phyloP scores from a whole-genome alignment of 2,113 vertebrate species.

The Scophthalmus maximus region DNA sequence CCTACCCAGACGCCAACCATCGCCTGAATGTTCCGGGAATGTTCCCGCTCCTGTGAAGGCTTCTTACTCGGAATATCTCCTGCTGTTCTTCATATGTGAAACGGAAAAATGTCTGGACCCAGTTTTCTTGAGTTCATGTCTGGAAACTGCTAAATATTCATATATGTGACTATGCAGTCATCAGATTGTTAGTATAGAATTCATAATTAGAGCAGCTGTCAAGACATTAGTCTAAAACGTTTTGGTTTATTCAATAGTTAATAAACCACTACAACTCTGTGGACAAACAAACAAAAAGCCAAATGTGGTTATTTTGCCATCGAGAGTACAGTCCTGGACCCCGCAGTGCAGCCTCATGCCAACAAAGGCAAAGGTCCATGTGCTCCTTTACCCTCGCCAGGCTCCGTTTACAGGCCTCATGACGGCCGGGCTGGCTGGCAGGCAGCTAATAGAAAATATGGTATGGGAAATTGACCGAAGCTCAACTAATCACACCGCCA shows the following conservation, averaged over 20 bases:
- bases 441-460: constrained; percentile 75
- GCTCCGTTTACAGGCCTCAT: constrained; percentile 55
- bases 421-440: constrained; percentile 56
- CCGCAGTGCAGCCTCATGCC: constrained; percentile 20
- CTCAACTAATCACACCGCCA: constrained; percentile 79
- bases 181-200: neutral
- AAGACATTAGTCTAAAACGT: too few species aligned
- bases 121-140: too few species aligned
- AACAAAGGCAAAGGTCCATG: constrained; percentile 39
- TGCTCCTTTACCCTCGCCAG: constrained; percentile 13
- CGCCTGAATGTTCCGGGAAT: too few species aligned
- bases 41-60: too few species aligned
- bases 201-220: neutral
- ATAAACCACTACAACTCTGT: neutral
- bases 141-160: too few species aligned
- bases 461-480: constrained; percentile 75
- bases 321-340: neutral
- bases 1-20: too few species aligned
- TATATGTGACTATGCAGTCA: too few species aligned
- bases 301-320: constrained; percentile 4
- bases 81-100: too few species aligned
- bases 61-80: too few species aligned
- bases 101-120: too few species aligned
- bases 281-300: neutral
- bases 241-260: too few species aligned